Percentiles rank a stretch among this genome's conserved stretches.
Evolutionary conservation across 2,888 invertebrate species (phyloP).

Genomic region (Tromatobia lineatoria): DNA sequence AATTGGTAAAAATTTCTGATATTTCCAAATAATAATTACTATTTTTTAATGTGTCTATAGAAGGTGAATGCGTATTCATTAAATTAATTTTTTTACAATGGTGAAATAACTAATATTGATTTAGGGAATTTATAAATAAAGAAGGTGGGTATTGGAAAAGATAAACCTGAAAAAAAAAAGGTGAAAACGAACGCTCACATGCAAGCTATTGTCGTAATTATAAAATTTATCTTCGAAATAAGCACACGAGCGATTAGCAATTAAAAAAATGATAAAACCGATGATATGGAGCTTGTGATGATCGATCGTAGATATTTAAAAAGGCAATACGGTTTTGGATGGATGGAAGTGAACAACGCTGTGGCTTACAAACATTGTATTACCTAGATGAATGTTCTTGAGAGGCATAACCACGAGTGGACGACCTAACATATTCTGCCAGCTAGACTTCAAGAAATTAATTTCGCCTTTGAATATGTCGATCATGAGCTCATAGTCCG

Average conservation of each 20-base stretch:
- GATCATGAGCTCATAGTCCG: constrained; percentile 98
- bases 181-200: constrained; percentile 75
- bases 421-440: constrained; percentile 99
- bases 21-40: no score
- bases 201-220: constrained; percentile 77
- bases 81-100: no score
- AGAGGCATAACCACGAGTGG: constrained; percentile 97
- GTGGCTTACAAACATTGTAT: constrained; percentile 61
- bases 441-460: constrained; percentile 98
- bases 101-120: no score
- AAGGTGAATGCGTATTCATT: no score
- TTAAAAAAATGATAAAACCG: constrained; percentile 7
- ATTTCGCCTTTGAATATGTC: constrained; percentile 99
- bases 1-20: no score
- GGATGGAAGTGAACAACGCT: constrained; percentile 58
- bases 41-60: no score
- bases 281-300: constrained; percentile 5
- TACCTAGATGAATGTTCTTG: constrained; percentile 96
- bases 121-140: no score
- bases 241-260: constrained; percentile 40
- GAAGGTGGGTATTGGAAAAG: no score
- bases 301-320: constrained; percentile 51
- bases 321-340: constrained; percentile 59
- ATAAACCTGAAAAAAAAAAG: constrained; percentile 51
- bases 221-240: constrained; percentile 11